Base-by-base conservation (phyloP, 2,888 invertebrate species). In the Ennomos erosarius region DNA sequence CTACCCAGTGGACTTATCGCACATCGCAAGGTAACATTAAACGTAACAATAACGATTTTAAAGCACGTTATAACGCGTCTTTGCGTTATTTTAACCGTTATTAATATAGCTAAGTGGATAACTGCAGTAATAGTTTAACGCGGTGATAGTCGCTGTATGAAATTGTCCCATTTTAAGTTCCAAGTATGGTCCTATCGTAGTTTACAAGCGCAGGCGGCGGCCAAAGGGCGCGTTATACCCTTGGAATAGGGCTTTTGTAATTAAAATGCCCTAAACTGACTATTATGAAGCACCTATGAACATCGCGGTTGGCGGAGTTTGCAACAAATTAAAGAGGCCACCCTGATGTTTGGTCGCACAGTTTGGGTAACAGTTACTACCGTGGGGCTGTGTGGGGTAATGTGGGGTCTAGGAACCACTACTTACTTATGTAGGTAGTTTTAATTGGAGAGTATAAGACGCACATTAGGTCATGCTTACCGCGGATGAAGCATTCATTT, bases 221-320 rank as follows among this genome's bases (percentile, higher is more conserved):
- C 78, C 88, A 88, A 82, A 89, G 84, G 81, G 86, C 84, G 73
- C 85, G 85, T 89, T 85, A 83, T 82, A 87, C 88, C 88, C 88
- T 85, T 81, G 74, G 74, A 87, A 89, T 85, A 84, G 85, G 81
- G 80, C 78, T 80, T 81, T 79, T 76, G 86, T 90, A 90, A 90
- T 92, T 91, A 90, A 90, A 90, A 82, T 88, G 80, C 85, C 83
- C 84, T 89, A 86, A 89, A 88, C 81, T 83, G 84, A 85, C 88
- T 77, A 90, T 90, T 83, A 84, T 74, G 74, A 79, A 79, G 81
- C 80, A 74, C 79, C 77, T 77, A 79, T 81, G 81, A 79, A 76
- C 79, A 79, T 75, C 74, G 74, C 73, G 69, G 66, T 67, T 59
- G 61, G 74, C 73, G 74, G 70, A 79, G 70, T 69, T 76, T 72